Base-by-base conservation (phyloP, 2,888 invertebrate genomes). In the Pachymerium ferrugineum region DNA sequence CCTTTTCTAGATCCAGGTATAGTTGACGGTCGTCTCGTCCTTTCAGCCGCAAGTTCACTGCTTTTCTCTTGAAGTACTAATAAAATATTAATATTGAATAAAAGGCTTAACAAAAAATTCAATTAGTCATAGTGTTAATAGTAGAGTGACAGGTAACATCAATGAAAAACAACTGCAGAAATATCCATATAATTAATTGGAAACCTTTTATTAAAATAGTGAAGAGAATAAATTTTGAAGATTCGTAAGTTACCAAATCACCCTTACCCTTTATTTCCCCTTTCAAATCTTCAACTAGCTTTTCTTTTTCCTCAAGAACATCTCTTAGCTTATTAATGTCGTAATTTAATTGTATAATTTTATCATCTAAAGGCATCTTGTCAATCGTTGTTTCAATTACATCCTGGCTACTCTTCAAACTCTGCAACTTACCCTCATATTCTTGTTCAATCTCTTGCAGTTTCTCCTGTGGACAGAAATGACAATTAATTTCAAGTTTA, bases 11-110 rank as follows among this genome's bases (percentile, higher is more conserved):
- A 71, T n/a, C 28, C 71, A 35, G 71, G 71, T 12, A 71, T 35
- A 25, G 16, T 71, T 12, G 71, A 71, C 1, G 71, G 71, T 1
- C 71, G 25, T 19, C 71, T 31, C n/a, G 35, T 71, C 8, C 22
- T 33, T 22, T 71, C 71, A 10, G 71, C 35, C 71, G 35, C 35
- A 33, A 71, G 35, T 22, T 71, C 33, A 38, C 35, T 71, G 28
- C 71, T 71, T 28, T 71, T 71, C 35, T 71, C 71, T 38, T 71
- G 71, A 19, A 71, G n/a, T 22, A 22, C 71, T 71, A 38, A 6
- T 6, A 25, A 71, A 35, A 68, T 10, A 3, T 1, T 10, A 54
- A 5, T 16, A 54, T 54, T 54, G 22, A 54, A 22, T n/a, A n/a
- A n/a, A n/a, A n/a, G n/a, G n/a, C n/a, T n/a, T n/a, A n/a, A n/a